phyloP scores from a whole-genome alignment of 1,140 invertebrate genomes.

The Tetragnatha versicolor region DNA sequence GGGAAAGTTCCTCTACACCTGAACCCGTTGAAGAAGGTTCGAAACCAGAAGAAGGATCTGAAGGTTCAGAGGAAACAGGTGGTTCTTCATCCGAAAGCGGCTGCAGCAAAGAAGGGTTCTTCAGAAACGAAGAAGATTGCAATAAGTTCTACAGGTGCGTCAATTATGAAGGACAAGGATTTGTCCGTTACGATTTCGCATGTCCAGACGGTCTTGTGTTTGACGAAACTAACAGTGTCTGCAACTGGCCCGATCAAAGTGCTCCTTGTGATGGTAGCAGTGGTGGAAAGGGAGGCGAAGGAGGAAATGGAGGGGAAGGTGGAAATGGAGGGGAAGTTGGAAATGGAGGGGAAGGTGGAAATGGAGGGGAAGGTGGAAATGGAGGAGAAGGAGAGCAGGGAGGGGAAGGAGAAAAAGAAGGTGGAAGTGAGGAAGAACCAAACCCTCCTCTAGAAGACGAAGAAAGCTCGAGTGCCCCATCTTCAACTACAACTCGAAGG shows the following conservation, averaged over 20 bases:
- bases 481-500: neutral
- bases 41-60: neutral
- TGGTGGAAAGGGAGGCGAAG: neutral
- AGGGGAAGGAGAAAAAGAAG: neutral
- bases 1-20: no score
- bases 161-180: slow-evolving; percentile 66
- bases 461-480: no score
- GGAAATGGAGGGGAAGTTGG: slow-evolving; percentile 52
- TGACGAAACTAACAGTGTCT: slow-evolving; percentile 61
- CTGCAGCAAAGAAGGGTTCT: slow-evolving; percentile 72
- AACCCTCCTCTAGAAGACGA: neutral
- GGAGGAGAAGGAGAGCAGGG: neutral
- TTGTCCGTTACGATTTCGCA: slow-evolving; percentile 66
- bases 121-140: slow-evolving; percentile 71
- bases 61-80: slow-evolving; percentile 51
- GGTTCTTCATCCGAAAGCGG: slow-evolving; percentile 59
- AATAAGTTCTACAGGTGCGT: slow-evolving; percentile 69
- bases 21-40: neutral
- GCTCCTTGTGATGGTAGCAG: slow-evolving; percentile 39
- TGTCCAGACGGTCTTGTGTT: slow-evolving; percentile 71
- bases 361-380: neutral
- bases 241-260: slow-evolving; percentile 58
- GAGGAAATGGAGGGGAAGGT: neutral
- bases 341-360: no score
- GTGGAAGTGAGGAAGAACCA: neutral